A percentile compares a stretch with the other conserved stretches of the same genome.
phyloP scores from a whole-genome alignment of 2,113 vertebrate species.

The Python bivittatus region DNA sequence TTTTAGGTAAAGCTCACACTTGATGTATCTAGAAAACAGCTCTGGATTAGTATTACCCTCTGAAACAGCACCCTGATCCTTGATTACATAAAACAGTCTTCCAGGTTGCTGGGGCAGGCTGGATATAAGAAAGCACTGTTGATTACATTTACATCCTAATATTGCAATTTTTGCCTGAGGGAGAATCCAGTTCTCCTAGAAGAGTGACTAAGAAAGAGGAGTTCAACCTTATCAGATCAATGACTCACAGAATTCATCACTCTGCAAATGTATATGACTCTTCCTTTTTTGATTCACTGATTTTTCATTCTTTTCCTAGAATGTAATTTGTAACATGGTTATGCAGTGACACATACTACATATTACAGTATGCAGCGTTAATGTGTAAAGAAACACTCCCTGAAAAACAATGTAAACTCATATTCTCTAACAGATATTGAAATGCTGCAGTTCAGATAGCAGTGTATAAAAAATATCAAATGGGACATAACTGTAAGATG shows the following conservation, averaged over 20 bases:
- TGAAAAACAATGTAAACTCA: slow-evolving; percentile 42
- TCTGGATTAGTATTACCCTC: neutral
- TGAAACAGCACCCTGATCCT: neutral
- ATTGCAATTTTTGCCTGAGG: slow-evolving; percentile 47
- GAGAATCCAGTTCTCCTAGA: slow-evolving; percentile 42
- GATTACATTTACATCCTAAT: slow-evolving; percentile 42
- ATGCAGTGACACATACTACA: slow-evolving; percentile 48
- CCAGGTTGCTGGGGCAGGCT: neutral
- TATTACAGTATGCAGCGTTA: slow-evolving; percentile 20
- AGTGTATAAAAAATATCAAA: neutral
- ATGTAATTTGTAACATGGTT: slow-evolving; percentile 31
- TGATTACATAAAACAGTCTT: neutral
- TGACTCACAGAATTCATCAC: slow-evolving; percentile 60
- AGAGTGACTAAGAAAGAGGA: slow-evolving; percentile 17
- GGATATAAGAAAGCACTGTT: slow-evolving; percentile 39
- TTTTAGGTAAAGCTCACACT: neutral
- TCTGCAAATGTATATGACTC: slow-evolving; percentile 43
- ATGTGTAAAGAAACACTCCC: slow-evolving; percentile 39
- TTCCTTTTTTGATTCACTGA: slow-evolving; percentile 60
- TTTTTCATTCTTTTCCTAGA: slow-evolving; percentile 63
- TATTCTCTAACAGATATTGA: slow-evolving; percentile 1
- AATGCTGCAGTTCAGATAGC: neutral
- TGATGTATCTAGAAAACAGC: neutral
- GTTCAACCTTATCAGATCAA: slow-evolving; percentile 32
- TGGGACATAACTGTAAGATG: neutral